Evolutionary conservation across 2,113 vertebrate genomes (phyloP).

Genomic region (Urocitellus parryii): DNA sequence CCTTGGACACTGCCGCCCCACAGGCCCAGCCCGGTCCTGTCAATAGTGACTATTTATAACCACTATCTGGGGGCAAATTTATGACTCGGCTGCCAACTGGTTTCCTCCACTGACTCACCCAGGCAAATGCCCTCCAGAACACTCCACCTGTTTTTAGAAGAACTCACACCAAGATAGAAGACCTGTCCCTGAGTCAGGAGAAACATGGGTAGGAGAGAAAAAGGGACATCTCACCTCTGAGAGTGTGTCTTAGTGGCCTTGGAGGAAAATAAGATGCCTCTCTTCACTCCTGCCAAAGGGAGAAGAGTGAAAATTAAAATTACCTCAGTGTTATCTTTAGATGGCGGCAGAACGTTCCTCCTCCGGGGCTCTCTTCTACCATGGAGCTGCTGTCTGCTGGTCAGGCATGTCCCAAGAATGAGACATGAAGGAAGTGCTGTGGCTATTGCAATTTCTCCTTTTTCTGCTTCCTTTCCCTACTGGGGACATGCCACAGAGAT

Average conservation of each 20-base stretch:
- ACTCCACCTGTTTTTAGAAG: not conserved
- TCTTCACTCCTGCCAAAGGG: not conserved
- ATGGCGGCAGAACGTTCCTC: not conserved
- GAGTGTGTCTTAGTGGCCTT: not conserved
- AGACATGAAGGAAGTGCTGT: constrained; percentile 4
- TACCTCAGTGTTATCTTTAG: constrained; percentile 50
- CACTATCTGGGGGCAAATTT: not conserved
- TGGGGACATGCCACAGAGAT: not conserved
- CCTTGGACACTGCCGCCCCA: not conserved
- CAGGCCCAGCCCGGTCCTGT: not conserved
- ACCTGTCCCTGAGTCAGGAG: not conserved
- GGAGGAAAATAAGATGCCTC: not conserved
- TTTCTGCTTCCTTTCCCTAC: constrained; percentile 47
- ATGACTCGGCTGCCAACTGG: not conserved
- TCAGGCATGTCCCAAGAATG: not conserved
- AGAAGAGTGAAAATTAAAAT: not conserved
- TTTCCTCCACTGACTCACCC: not conserved
- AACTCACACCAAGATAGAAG: not conserved
- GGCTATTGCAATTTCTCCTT: constrained; percentile 18
- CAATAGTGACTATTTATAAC: not conserved
- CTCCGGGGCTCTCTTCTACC: not conserved
- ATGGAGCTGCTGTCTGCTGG: not conserved
- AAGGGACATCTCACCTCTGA: not conserved
- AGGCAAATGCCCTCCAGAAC: not conserved
- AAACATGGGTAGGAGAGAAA: not conserved